Conservation (phyloP, 2,888 invertebrate species). For the Apotomis turbidana region DNA sequence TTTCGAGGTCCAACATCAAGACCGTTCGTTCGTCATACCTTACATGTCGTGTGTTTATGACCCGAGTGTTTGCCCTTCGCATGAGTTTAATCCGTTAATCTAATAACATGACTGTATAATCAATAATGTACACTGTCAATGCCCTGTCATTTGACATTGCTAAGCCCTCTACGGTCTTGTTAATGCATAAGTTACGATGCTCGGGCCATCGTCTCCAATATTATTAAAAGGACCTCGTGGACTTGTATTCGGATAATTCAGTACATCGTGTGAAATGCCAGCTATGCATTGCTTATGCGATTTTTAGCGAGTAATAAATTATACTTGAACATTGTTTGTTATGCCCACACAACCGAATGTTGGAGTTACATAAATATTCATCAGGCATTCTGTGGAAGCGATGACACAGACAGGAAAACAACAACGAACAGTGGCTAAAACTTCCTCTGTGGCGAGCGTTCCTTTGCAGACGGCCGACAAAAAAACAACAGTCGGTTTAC, state of each 20-base stretch:
- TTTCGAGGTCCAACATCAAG: constrained; percentile 5
- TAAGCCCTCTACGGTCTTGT: constrained; percentile 25
- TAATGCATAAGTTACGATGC: constrained; percentile 17
- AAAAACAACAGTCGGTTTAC: constrained; percentile 37
- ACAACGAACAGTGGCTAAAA: constrained; percentile 55
- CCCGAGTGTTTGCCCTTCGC: constrained; percentile 28
- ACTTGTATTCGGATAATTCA: constrained; percentile 7
- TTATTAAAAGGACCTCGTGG: constrained; percentile 3
- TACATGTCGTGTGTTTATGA: constrained; percentile 10
- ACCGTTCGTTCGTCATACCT: constrained; percentile 10
- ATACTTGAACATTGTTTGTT: constrained; percentile 35
- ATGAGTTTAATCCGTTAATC: constrained; percentile 28
- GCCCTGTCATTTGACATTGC: constrained; percentile 33
- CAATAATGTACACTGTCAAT: constrained; percentile 30
- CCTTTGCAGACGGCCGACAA: constrained; percentile 44
- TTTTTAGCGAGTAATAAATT: constrained; percentile 30
- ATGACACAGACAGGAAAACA: constrained; percentile 58
- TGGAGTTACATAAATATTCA: constrained; percentile 47
- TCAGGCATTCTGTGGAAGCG: constrained; percentile 53
- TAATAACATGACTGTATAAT: constrained; percentile 17
- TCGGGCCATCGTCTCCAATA: constrained; percentile 5
- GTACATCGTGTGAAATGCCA: constrained; percentile 1
- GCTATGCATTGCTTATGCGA: constrained; percentile 4
- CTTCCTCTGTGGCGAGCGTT: constrained; percentile 54
- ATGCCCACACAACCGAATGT: constrained; percentile 44